Base-by-base conservation (phyloP, 2,888 invertebrate species). In the Calameuta filiformis region DNA sequence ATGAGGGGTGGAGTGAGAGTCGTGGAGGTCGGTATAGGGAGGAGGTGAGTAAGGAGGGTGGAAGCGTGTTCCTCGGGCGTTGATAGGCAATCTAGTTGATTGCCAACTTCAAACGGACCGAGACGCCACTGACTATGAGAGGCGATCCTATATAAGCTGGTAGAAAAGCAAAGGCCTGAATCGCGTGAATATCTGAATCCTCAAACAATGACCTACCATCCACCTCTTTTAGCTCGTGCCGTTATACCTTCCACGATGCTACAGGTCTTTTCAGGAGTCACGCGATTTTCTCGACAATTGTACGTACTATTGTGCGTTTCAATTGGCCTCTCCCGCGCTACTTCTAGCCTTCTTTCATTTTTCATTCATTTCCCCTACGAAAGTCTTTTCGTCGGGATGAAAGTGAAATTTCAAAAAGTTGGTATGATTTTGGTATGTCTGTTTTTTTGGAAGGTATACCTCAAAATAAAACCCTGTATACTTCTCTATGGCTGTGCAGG, bases 71-170 rank as follows among this genome's bases (percentile, higher is more conserved):
- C 85, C 86, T 85, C 86, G 84, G 86, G 88, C 86, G 89, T 90
- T 90, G 90, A 91, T 91, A 91, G 91, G 91, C 90, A 91, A 91
- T 91, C 90, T 89, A 88, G 88, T 87, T 91, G 91, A 91, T 91
- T 91, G 90, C 91, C 87, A 88, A 89, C 90, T 90, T 91, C 90
- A 90, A 91, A 91, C 89, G 87, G 81, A 84, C 87, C 88, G 87
- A 87, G 87, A 85, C 79, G 73, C 81, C 79, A 77, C 79, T 79
- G 82, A 35, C 35, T 35, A 35, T 35, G 12, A 81, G 83, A 79
- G 76, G 75, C 82, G 81, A 80, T 82, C 79, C 77, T 82, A 77
- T 80, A 78, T 79, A 79, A 81, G 83, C 82, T 83, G 81, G 68
- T 80, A 79, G 81, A 77, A 80, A 81, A 79, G 76, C 79, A 77